phyloP scores from a whole-genome alignment of 2,888 invertebrate genomes.

The Chesias legatella region DNA sequence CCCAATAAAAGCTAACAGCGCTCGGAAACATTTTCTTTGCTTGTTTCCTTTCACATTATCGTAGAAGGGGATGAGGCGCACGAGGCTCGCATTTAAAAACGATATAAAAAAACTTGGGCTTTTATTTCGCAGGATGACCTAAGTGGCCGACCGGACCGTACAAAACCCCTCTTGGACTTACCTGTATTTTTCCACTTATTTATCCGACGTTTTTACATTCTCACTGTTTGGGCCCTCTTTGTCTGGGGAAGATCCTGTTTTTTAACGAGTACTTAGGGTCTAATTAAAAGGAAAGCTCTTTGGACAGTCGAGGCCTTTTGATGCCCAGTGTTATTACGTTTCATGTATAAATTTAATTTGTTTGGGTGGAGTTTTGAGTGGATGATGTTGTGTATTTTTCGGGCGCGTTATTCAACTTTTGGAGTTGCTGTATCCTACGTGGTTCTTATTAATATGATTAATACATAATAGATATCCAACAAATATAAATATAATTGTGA shows the following conservation, averaged over 20 bases:
- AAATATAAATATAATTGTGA: slow-evolving; percentile 12
- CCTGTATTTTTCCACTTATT: slow-evolving; percentile 81
- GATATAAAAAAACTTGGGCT: slow-evolving; percentile 76
- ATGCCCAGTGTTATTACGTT: slow-evolving; percentile 76
- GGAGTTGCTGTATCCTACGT: slow-evolving; percentile 47
- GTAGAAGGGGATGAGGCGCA: slow-evolving; percentile 71
- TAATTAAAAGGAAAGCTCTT: slow-evolving; percentile 79
- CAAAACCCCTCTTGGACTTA: slow-evolving; percentile 78
- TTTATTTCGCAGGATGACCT: slow-evolving; percentile 80
- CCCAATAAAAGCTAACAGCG: slow-evolving; percentile 72
- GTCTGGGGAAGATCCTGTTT: slow-evolving; percentile 78
- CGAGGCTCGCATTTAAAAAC: slow-evolving; percentile 77
- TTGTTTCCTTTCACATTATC: slow-evolving; percentile 77
- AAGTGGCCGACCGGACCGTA: slow-evolving; percentile 77
- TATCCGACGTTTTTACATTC: slow-evolving; percentile 78
- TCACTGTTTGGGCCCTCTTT: slow-evolving; percentile 73
- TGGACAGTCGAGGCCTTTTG: slow-evolving; percentile 77
- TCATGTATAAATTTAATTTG: slow-evolving; percentile 77
- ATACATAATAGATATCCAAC: slow-evolving; percentile 23
- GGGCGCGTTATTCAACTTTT: slow-evolving; percentile 56
- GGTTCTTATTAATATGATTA: slow-evolving; percentile 35
- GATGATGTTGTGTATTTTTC: slow-evolving; percentile 55
- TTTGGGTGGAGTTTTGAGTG: slow-evolving; percentile 70
- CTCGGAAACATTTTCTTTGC: slow-evolving; percentile 77
- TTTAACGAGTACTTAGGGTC: slow-evolving; percentile 79